Percentiles rank a stretch among this genome's conserved stretches.
Conservation (phyloP, 2,888 invertebrate genomes). For the Poecilus cupreus region DNA sequence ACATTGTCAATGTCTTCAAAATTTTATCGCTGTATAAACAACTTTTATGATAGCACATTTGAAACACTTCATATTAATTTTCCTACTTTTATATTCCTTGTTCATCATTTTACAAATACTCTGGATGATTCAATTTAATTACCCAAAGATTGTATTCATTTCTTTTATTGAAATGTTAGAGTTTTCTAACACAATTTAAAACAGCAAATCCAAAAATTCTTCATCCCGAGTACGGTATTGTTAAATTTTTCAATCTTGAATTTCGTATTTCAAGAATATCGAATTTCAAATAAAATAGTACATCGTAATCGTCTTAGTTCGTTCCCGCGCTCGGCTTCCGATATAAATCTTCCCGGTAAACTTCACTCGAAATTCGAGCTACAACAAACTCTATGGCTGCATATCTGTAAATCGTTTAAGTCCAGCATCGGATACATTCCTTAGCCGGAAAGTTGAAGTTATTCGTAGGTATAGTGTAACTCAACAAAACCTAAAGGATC, state of each 20-base stretch:
- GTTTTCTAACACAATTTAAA: not conserved
- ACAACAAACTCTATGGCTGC: conserved; percentile 12
- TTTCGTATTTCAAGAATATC: conserved; percentile 41
- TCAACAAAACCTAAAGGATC: too few species aligned
- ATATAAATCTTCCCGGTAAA: conserved; percentile 25
- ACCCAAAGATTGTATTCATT: too few species aligned
- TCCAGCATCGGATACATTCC: too few species aligned
- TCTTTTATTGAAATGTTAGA: too few species aligned
- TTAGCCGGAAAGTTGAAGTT: too few species aligned
- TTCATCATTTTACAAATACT: not conserved
- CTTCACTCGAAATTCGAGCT: conserved; percentile 18
- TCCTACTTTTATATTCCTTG: not conserved
- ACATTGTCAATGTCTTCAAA: not conserved
- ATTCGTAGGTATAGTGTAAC: too few species aligned
- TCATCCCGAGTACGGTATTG: not conserved
- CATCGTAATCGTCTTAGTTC: conserved; percentile 28
- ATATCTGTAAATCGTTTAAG: conserved; percentile 35
- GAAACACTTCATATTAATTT: not conserved
- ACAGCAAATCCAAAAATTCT: too few species aligned
- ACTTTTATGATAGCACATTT: not conserved
- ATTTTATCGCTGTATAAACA: not conserved
- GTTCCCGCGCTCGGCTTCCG: not conserved
- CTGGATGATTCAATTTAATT: too few species aligned
- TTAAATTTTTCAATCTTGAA: conserved; percentile 39
- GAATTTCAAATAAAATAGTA: conserved; percentile 46